Conservation (phyloP, 2,888 invertebrate genomes). For the Chouioia cunea region DNA sequence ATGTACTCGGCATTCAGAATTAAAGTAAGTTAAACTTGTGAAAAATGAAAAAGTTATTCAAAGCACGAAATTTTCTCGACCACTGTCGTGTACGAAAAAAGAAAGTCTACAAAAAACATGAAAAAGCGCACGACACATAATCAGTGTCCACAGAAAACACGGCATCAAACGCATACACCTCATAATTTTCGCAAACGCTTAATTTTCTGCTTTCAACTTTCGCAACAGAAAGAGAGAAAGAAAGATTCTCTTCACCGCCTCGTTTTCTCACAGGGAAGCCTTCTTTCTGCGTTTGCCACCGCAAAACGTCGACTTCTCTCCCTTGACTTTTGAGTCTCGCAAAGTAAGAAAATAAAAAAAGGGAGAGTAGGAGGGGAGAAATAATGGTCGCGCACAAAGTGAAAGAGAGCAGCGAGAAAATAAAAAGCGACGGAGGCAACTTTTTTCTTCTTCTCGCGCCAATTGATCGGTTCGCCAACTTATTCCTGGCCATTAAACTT, state of each 20-base stretch:
- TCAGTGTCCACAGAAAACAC: too few relatives aligned
- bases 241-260: too few relatives aligned
- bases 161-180: background rate
- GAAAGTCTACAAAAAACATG: too few relatives aligned
- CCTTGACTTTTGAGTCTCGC: slow-evolving; percentile 17
- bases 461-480: slow-evolving; percentile 51
- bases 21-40: too few relatives aligned
- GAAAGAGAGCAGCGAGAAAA: slow-evolving; percentile 7
- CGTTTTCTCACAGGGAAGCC: background rate
- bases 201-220: slow-evolving; percentile 19
- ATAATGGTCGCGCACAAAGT: background rate
- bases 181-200: slow-evolving; percentile 18
- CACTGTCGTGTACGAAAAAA: too few relatives aligned
- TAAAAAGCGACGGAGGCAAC: slow-evolving; percentile 6
- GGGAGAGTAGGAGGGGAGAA: background rate
- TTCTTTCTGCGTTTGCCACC: background rate
- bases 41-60: too few relatives aligned
- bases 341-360: background rate
- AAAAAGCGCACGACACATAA: too few relatives aligned
- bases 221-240: too few relatives aligned
- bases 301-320: slow-evolving; percentile 26
- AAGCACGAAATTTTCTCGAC: too few relatives aligned
- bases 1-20: too few relatives aligned
- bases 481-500: slow-evolving; percentile 54
- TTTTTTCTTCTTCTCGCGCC: slow-evolving; percentile 13